Conservation (phyloP, 2,113 vertebrate species). For the Hipposideros armiger region DNA sequence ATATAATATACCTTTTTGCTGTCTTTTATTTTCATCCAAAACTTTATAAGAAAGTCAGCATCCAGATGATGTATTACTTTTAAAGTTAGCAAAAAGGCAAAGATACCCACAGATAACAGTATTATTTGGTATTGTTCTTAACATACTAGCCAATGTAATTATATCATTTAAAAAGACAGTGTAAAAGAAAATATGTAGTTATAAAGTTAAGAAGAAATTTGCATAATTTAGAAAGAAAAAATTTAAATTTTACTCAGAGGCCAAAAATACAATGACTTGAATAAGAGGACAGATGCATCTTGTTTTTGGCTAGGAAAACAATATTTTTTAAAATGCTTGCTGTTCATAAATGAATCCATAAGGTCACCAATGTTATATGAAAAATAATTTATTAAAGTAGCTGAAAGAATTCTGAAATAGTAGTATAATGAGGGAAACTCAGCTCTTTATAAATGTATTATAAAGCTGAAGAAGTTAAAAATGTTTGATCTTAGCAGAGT, state of each 20-base stretch:
- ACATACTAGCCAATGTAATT: not conserved
- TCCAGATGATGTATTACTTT: not conserved
- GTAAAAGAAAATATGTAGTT: not conserved
- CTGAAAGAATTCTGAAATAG: not conserved
- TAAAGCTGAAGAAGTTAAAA: not conserved
- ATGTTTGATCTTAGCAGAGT: not conserved
- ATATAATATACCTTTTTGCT: not conserved
- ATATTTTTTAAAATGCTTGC: not conserved
- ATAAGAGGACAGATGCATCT: not conserved
- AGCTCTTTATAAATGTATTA: not conserved
- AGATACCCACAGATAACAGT: not conserved
- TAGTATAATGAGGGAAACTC: not conserved
- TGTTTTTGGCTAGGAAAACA: not conserved
- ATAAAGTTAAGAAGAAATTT: slow-evolving; percentile 14
- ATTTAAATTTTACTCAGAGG: not conserved
- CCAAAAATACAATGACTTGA: not conserved
- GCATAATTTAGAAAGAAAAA: not conserved
- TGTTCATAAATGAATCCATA: not conserved
- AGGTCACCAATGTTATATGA: not conserved
- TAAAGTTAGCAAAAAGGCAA: not conserved
- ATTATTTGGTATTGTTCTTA: not conserved
- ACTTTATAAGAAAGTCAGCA: not conserved
- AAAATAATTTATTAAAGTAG: slow-evolving; percentile 3
- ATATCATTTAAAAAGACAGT: not conserved
- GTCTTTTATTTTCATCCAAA: not conserved